Percentiles rank a stretch among this genome's conserved stretches.
Conservation (phyloP, 2,797 vertebrate species). For the Scolopax rusticola region DNA sequence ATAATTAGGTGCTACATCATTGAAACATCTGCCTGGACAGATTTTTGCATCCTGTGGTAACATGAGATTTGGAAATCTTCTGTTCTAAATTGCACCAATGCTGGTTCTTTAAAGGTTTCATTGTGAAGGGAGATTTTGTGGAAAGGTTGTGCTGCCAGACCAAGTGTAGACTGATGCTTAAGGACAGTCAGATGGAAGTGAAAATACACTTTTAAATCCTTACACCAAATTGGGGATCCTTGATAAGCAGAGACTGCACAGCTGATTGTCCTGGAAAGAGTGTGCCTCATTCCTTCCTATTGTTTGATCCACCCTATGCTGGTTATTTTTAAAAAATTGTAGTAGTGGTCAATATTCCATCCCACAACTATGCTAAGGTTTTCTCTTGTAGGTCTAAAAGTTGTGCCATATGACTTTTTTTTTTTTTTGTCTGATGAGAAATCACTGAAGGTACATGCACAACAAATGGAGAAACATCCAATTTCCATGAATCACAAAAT, state of each 20-base stretch:
- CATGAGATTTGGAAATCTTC: not conserved
- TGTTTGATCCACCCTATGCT: not conserved
- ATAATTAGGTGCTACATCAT: not conserved
- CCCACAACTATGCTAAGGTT: not conserved
- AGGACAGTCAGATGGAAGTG: not conserved
- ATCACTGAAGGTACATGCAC: not conserved
- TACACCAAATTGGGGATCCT: not conserved
- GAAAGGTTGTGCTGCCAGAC: not conserved
- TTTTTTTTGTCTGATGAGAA: not conserved
- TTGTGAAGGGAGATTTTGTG: not conserved
- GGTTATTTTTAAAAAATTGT: not conserved
- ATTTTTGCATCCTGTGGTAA: not conserved
- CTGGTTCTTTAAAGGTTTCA: not conserved
- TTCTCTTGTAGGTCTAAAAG: not conserved
- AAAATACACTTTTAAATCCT: not conserved
- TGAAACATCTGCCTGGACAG: not conserved
- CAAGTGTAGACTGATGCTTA: not conserved
- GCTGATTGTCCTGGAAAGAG: not conserved
- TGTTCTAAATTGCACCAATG: not conserved
- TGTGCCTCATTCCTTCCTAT: not conserved
- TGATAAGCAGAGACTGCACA: not conserved
- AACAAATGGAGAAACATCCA: not conserved
- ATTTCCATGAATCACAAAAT: not conserved
- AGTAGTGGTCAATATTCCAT: not conserved
- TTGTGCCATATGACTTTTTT: not conserved